Evolutionary conservation across 53 echinoderm and acorn worm genomes (phyloP).

Genomic region (Astropecten irregularis): DNA sequence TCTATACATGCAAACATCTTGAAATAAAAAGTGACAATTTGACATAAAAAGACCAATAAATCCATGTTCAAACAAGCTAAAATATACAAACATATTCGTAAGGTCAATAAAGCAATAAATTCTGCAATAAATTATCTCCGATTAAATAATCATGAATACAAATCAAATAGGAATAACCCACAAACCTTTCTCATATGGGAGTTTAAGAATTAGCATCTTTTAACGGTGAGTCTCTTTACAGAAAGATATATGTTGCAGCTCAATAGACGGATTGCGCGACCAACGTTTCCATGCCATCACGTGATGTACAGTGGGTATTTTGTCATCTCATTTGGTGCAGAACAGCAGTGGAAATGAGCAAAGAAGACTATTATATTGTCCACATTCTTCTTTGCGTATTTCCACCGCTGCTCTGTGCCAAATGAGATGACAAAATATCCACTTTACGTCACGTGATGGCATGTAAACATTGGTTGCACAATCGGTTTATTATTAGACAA

Average conservation of each 20-base stretch:
- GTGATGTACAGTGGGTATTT: too few species aligned
- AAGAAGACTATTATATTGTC: too few species aligned
- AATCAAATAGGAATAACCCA: neutral
- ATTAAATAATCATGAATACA: neutral
- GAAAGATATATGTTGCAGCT: neutral
- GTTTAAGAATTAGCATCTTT: neutral
- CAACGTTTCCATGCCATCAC: too few species aligned
- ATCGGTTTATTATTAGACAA: neutral
- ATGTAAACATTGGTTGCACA: too few species aligned
- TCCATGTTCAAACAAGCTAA: neutral
- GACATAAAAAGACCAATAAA: neutral
- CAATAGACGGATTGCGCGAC: neutral
- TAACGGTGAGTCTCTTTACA: neutral
- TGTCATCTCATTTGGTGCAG: too few species aligned
- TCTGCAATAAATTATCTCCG: neutral
- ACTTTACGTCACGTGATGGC: too few species aligned
- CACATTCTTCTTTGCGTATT: too few species aligned
- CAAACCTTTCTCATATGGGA: neutral
- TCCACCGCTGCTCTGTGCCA: too few species aligned
- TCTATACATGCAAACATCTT: too few species aligned
- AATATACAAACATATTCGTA: constrained; percentile 40
- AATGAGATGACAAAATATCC: too few species aligned
- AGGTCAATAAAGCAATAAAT: neutral
- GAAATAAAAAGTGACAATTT: too few species aligned
- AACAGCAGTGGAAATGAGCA: too few species aligned